Percentiles rank a stretch among this genome's conserved stretches.
Evolutionary conservation across 2,888 invertebrate genomes (phyloP).

Genomic region (Lucinisca nassula): DNA sequence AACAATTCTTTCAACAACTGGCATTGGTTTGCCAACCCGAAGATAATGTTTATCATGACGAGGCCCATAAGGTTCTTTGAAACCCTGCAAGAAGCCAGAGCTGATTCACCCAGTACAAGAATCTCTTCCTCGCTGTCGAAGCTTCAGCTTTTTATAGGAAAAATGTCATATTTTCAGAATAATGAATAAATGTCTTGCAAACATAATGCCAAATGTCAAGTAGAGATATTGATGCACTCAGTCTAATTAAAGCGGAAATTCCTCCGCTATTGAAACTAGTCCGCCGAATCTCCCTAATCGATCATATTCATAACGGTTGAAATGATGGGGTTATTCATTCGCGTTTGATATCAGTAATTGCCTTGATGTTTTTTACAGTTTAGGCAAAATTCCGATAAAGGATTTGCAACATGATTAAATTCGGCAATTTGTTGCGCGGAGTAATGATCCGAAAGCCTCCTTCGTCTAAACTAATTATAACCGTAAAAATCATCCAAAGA

Average conservation of each 20-base stretch:
- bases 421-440: constrained; percentile 12
- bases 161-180: constrained; percentile 1
- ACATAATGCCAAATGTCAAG: constrained; percentile 17
- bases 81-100: too few relatives aligned
- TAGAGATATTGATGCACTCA: constrained; percentile 19
- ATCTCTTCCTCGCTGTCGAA: too few relatives aligned
- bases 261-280: constrained; percentile 13
- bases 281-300: constrained; percentile 2
- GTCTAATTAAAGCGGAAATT: constrained; percentile 19
- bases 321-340: constrained; percentile 8
- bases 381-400: constrained; percentile 3
- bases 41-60: too few relatives aligned
- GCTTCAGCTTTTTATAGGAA: background rate
- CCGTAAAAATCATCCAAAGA: background rate
- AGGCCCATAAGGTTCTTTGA: too few relatives aligned
- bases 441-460: background rate
- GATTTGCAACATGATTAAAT: constrained; percentile 7
- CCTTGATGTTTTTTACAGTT: constrained; percentile 17
- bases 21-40: too few relatives aligned
- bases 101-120: too few relatives aligned
- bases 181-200: constrained; percentile 12
- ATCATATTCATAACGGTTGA: constrained; percentile 17
- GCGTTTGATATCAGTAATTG: constrained; percentile 9
- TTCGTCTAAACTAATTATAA: background rate
- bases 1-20: too few relatives aligned